phyloP scores from a whole-genome alignment of 2,888 invertebrate species.

The Villa cingulata region DNA sequence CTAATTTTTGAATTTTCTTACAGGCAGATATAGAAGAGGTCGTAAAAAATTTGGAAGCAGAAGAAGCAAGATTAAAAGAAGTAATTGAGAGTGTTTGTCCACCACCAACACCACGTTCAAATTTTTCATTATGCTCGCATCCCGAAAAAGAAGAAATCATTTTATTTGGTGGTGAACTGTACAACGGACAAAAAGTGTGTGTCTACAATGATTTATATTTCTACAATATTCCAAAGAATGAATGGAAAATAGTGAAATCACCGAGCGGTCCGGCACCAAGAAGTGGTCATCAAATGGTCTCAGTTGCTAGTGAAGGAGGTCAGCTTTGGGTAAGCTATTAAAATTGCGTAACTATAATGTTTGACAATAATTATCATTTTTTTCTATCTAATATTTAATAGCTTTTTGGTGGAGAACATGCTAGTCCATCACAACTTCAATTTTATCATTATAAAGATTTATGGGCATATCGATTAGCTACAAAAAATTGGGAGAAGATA shows the following conservation, averaged over 20 bases:
- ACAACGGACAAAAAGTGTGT: conserved; percentile 71
- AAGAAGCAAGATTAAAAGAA: conserved; percentile 55
- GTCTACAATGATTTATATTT: conserved; percentile 76
- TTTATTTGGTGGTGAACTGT: conserved; percentile 85
- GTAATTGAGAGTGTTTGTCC: conserved; percentile 51
- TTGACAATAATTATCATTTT: neutral
- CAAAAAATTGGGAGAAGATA: conserved; percentile 75
- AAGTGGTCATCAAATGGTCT: conserved; percentile 76
- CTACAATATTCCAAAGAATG: conserved; percentile 64
- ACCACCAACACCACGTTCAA: conserved; percentile 61
- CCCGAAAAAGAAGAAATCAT: conserved; percentile 80
- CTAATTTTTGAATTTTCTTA: conserved; percentile 4
- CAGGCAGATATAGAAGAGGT: conserved; percentile 71
- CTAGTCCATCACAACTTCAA: conserved; percentile 78
- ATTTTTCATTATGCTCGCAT: conserved; percentile 67
- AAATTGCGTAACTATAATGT: neutral
- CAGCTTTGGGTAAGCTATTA: conserved; percentile 45
- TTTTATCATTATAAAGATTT: conserved; percentile 88
- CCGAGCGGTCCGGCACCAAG: conserved; percentile 80
- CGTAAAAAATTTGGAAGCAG: conserved; percentile 61
- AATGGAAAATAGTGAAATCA: conserved; percentile 67
- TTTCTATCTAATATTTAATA: conserved; percentile 11
- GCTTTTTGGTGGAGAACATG: conserved; percentile 85
- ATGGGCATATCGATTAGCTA: conserved; percentile 68
- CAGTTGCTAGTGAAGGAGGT: conserved; percentile 51